phyloP scores from a whole-genome alignment of 1,140 invertebrate species.

The Ceratina japonica region DNA sequence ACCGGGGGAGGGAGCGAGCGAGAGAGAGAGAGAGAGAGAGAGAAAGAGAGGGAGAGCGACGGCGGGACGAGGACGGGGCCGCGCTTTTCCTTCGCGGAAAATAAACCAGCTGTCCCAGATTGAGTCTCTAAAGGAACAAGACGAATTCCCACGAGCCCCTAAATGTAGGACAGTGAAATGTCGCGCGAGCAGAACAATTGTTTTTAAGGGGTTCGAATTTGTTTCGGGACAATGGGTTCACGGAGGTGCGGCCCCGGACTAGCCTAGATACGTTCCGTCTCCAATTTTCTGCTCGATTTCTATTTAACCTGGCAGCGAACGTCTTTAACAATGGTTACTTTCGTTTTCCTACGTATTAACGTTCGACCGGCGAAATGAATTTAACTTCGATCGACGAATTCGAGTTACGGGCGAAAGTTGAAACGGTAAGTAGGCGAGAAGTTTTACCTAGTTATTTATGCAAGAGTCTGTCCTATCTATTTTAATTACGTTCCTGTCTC shows the following conservation, averaged over 20 bases:
- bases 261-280: neutral
- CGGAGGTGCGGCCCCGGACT: neutral
- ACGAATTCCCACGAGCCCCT: slow-evolving; percentile 34
- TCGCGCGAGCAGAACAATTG: slow-evolving; percentile 27
- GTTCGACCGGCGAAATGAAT: no score
- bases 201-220: slow-evolving; percentile 30
- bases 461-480: neutral
- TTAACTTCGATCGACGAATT: no score
- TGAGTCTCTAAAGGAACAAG: slow-evolving; percentile 43
- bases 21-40: no score
- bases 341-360: neutral
- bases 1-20: neutral
- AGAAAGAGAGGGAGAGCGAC: no score
- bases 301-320: neutral
- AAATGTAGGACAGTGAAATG: slow-evolving; percentile 37
- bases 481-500: slow-evolving; percentile 13
- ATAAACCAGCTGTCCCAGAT: slow-evolving; percentile 43
- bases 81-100: slow-evolving; percentile 40
- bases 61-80: neutral
- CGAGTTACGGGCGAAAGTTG: no score
- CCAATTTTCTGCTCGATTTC: slow-evolving; percentile 8
- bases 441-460: neutral
- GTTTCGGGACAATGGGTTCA: slow-evolving; percentile 2
- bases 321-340: neutral
- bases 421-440: no score